A percentile compares a stretch with the other conserved stretches of the same genome.
Conservation (phyloP, 2,888 invertebrate genomes). For the Mesorhabditis belari region DNA sequence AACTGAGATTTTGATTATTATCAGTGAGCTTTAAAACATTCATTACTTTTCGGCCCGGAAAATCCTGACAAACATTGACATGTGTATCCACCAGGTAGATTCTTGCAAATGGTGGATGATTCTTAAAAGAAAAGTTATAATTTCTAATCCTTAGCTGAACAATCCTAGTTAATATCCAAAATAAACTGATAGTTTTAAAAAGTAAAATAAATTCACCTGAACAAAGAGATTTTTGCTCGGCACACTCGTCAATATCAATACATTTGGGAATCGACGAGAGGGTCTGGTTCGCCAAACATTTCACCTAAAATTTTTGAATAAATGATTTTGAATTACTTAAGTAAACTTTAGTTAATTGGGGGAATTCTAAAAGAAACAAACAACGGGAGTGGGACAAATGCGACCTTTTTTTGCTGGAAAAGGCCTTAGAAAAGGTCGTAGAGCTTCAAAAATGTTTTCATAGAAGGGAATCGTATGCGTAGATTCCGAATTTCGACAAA, state of each 20-base stretch:
- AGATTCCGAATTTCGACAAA: no score
- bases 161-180: constrained; percentile 2
- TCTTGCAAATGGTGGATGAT: constrained; percentile 35
- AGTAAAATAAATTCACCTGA: no score
- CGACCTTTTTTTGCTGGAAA: no score
- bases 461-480: no score
- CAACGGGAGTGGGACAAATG: no score
- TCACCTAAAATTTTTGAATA: constrained; percentile 14
- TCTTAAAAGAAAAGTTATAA: neutral
- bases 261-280: constrained; percentile 43
- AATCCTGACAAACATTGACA: constrained; percentile 49
- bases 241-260: constrained; percentile 51
- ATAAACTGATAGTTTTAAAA: no score
- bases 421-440: no score
- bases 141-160: neutral
- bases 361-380: neutral
- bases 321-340: neutral
- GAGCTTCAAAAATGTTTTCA: no score
- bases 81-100: constrained; percentile 49
- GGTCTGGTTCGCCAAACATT: constrained; percentile 51
- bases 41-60: constrained; percentile 45
- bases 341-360: neutral
- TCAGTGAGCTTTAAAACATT: neutral
- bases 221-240: constrained; percentile 39
- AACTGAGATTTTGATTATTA: constrained; percentile 3